Conservation (phyloP, 2,113 vertebrate genomes). For the Coracopsis vasa region DNA sequence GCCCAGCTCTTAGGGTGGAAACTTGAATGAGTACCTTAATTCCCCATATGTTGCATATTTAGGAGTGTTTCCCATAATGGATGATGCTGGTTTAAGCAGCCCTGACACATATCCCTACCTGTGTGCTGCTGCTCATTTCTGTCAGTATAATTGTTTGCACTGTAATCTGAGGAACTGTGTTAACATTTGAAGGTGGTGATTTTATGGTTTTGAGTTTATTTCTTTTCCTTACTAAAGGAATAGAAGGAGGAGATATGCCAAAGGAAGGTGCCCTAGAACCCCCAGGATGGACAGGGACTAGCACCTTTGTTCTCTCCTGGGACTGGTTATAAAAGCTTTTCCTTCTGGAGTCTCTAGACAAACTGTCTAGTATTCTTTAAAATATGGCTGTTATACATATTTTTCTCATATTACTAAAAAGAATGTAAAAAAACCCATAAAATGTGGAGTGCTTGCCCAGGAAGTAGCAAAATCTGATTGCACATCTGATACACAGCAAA, state of each 20-base stretch:
- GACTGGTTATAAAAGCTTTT: background rate
- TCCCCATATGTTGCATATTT: background rate
- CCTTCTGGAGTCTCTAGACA: background rate
- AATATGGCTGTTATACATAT: accelerated
- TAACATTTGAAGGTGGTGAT: background rate
- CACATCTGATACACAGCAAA: background rate
- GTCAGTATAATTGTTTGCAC: background rate
- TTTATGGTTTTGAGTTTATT: background rate
- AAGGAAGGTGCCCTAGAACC: background rate
- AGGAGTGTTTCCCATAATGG: background rate
- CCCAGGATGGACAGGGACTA: background rate
- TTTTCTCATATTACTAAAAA: background rate
- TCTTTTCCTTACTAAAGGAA: background rate
- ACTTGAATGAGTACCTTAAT: background rate
- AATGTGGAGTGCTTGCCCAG: background rate
- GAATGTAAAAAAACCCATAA: background rate
- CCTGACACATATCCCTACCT: background rate
- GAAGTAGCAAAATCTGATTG: background rate
- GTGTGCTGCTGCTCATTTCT: background rate
- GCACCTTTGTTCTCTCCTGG: background rate
- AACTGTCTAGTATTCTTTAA: background rate
- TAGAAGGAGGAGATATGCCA: background rate
- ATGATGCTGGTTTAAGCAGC: background rate
- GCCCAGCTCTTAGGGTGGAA: background rate
- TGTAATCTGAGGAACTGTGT: background rate